A percentile compares a stretch with the other conserved stretches of the same genome.
Evolutionary conservation across 2,797 vertebrate genomes (phyloP).

Genomic region (Eleutherodactylus coqui): DNA sequence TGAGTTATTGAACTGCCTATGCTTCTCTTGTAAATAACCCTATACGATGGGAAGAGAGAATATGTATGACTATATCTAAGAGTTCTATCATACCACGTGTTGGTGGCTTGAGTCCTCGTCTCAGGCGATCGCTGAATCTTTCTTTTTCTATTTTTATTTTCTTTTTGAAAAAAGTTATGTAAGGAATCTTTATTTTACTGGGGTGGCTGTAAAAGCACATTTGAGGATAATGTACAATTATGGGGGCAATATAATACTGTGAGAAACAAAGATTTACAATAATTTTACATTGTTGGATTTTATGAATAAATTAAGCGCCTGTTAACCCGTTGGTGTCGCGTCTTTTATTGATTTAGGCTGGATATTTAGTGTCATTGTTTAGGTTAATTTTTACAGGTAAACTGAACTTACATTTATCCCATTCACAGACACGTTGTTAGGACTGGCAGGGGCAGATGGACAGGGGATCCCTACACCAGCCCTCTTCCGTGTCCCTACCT

Average conservation of each 20-base stretch:
- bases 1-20: conserved; percentile 56
- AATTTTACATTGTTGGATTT: conserved; percentile 71
- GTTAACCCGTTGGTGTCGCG: conserved; percentile 64
- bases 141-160: conserved; percentile 36
- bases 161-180: conserved; percentile 47
- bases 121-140: conserved; percentile 57
- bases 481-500: too few relatives aligned
- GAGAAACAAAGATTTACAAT: conserved; percentile 66
- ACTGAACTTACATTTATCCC: too few relatives aligned
- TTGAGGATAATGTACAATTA: conserved; percentile 68
- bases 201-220: conserved; percentile 69
- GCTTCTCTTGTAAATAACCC: conserved; percentile 18
- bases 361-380: background rate
- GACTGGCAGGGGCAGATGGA: too few relatives aligned
- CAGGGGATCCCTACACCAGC: too few relatives aligned
- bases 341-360: conserved; percentile 60
- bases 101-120: conserved; percentile 55
- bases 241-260: conserved; percentile 66
- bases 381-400: too few relatives aligned
- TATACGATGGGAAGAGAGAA: conserved; percentile 29
- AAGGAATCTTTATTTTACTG: conserved; percentile 57
- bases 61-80: conserved; percentile 52
- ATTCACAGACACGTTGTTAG: too few relatives aligned
- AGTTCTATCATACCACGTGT: conserved; percentile 56
- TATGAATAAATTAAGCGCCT: conserved; percentile 73